Evolutionary conservation across 2,797 vertebrate species (phyloP), one percentile per base, ranked within the genome.

Genomic region (Sarcoramphus papa): DNA sequence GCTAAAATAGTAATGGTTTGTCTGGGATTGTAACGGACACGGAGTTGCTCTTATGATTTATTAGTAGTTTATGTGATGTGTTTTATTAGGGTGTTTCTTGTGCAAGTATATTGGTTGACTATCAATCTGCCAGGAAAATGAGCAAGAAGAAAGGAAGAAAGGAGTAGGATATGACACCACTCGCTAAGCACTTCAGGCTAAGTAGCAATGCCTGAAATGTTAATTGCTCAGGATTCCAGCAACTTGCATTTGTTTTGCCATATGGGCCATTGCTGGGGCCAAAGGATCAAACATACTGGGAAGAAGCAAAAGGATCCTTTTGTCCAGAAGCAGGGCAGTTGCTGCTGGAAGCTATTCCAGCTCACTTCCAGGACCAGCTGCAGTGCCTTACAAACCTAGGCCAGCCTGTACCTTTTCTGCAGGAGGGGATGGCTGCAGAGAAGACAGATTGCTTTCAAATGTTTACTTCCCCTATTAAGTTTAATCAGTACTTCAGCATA

Each of bases 241-340:
- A 82, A 69, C 28, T 53, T 74, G 28, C 92, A 96, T 91, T 96
- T 96, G 91, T 83, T 88, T 94, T 83, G 87, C 84, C 92, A 92
- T 80, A 79, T 92, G 91, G 86, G 75, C 51, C n/a, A 24, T 16
- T 82, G 63, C 88, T 77, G 48, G 16, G 43, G n/a, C 43, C 90
- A 81, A 94, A 70, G 57, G 79, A 80, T 85, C 76, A 64, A 92
- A 83, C 64, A 56, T 1, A 56, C 33, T 13, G 19, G 19, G 68
- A 91, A 53, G 45, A 47, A 43, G 37, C 78, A 87, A 90, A 96
- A 93, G 41, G 91, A 85, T 67, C 41, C 89, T 89, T 94, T 92
- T 96, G 93, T 96, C 63, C 41, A 87, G 83, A 84, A 93, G 79
- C n/a, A 82, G 25, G 56, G 57, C 95, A 96, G 95, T 92, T 96